A percentile compares a stretch with the other conserved stretches of the same genome.
Evolutionary conservation across 2,113 vertebrate genomes (phyloP).

Genomic region (Pelvicachromis taeniatus): DNA sequence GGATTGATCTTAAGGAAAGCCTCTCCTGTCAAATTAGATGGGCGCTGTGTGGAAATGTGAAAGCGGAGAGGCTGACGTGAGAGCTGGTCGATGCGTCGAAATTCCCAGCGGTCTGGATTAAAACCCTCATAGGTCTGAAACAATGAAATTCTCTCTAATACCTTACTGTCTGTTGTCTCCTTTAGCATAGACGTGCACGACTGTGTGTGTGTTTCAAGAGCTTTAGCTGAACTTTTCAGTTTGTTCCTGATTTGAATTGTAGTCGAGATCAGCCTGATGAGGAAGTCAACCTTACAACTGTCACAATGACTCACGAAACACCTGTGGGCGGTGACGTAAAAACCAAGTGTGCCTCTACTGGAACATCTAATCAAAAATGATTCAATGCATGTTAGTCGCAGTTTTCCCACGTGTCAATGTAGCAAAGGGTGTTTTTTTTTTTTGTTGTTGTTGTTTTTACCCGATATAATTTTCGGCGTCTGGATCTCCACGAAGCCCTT

Average conservation of each 20-base stretch:
- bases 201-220: not conserved
- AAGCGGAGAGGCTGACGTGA: not conserved
- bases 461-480: slow-evolving; percentile 98
- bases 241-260: not conserved
- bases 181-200: not conserved
- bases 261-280: not conserved
- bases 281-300: slow-evolving; percentile 28
- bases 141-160: not conserved
- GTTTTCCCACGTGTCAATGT: not conserved
- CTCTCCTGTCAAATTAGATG: slow-evolving; percentile 8
- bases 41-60: not conserved
- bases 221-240: not conserved
- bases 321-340: not conserved
- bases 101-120: not conserved
- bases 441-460: slow-evolving; percentile 54
- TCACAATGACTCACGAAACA: slow-evolving; percentile 27
- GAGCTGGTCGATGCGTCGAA: not conserved
- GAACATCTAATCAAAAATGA: not conserved
- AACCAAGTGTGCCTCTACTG: not conserved
- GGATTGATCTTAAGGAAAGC: slow-evolving; percentile 1
- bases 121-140: not conserved
- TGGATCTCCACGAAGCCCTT: slow-evolving; percentile 98
- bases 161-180: not conserved
- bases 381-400: not conserved
- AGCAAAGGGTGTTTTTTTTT: not conserved